Percentiles rank a stretch among this genome's conserved stretches.
Conservation (phyloP, 2,888 invertebrate species). For the Aphidoletes aphidimyza region DNA sequence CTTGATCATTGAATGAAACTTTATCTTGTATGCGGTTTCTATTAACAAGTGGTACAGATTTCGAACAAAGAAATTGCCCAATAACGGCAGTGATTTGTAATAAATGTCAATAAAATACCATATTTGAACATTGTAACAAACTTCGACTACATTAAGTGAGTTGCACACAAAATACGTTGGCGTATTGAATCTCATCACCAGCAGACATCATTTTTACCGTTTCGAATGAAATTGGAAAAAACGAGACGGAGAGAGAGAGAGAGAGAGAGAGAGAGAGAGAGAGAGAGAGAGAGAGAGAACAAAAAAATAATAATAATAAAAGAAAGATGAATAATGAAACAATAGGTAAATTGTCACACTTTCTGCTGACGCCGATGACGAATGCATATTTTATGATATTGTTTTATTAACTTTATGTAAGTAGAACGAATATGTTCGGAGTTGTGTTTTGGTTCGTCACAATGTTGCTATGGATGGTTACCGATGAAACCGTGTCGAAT, state of each 20-base stretch:
- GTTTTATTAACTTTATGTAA: conserved; percentile 6
- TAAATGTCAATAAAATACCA: conserved; percentile 14
- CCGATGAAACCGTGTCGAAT: conserved; percentile 7
- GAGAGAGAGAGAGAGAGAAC: too few relatives aligned
- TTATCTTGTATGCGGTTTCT: too few relatives aligned
- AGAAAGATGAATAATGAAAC: not conserved
- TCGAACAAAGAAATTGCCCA: not conserved
- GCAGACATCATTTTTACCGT: too few relatives aligned
- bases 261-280: too few relatives aligned
- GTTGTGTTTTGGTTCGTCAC: not conserved
- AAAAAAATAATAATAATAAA: not conserved
- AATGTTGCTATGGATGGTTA: too few relatives aligned
- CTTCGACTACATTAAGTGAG: not conserved
- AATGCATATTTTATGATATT: not conserved
- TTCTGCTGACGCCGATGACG: not conserved
- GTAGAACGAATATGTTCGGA: not conserved
- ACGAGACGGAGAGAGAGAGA: too few relatives aligned
- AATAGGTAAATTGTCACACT: conserved; percentile 22
- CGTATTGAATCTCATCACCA: conserved; percentile 41
- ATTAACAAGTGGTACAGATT: not conserved
- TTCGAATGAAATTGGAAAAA: too few relatives aligned
- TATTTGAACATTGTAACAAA: not conserved
- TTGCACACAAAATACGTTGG: not conserved
- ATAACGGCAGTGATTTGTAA: not conserved
- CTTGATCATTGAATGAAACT: too few relatives aligned